These are phyloP conservation scores for Papilio xuthus DNA, from an alignment of 1,140 invertebrate genomes.

Conservation along the genomic window DNA sequence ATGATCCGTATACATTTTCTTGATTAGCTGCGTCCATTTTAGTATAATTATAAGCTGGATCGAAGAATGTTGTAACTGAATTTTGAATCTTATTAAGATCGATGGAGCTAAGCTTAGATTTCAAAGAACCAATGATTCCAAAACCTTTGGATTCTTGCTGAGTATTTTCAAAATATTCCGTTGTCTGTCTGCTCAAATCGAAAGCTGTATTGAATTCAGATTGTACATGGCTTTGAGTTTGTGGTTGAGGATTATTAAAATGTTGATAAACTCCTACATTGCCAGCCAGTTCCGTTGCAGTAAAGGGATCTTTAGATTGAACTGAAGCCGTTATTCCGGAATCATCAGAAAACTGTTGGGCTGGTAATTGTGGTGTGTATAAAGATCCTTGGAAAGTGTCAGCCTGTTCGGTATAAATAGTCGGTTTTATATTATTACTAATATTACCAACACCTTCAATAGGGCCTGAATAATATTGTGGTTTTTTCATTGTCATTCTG, in stretches of 20 bases:
- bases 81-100: constrained; percentile 78
- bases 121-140: constrained; percentile 73
- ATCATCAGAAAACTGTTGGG: constrained; percentile 1
- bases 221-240: constrained; percentile 30
- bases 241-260: constrained; percentile 46
- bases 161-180: constrained; percentile 56
- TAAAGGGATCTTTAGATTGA: constrained; percentile 45
- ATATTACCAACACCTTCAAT: constrained; percentile 73
- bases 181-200: constrained; percentile 66
- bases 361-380: constrained; percentile 56
- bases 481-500: constrained; percentile 73
- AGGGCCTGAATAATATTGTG: constrained; percentile 78
- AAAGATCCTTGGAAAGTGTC: constrained; percentile 59
- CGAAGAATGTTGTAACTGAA: constrained; percentile 77
- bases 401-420: constrained; percentile 52
- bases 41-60: constrained; percentile 67
- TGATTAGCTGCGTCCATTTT: constrained; percentile 47
- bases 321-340: constrained; percentile 21
- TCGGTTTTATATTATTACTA: constrained; percentile 70
- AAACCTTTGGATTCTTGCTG: constrained; percentile 62
- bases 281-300: constrained; percentile 47
- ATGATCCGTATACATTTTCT: constrained; percentile 38
- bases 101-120: constrained; percentile 73
- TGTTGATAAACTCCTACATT: constrained; percentile 35
- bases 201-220: constrained; percentile 62